Evolutionary conservation across 64 coral and sea anemone genomes (phyloP).

Genomic region (Porites australiensis): DNA sequence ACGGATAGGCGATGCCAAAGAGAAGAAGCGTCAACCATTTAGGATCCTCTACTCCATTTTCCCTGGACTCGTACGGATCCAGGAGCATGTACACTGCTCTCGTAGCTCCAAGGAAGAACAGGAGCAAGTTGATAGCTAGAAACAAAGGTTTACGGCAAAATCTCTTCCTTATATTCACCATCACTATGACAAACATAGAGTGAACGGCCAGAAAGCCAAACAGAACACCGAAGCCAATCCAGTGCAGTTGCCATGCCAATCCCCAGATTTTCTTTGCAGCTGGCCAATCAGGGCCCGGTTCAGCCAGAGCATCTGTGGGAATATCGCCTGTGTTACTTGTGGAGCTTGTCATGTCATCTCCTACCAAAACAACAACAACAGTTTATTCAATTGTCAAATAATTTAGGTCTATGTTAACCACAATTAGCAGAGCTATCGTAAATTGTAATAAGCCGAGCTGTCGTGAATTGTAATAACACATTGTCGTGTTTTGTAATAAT

Average conservation of each 20-base stretch:
- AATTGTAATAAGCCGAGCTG: no score
- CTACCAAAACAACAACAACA: no score
- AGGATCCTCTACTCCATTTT: constrained; percentile 58
- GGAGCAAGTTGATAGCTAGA: constrained; percentile 30
- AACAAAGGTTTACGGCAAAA: constrained; percentile 64
- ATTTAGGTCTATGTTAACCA: no score
- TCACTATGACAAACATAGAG: constrained; percentile 10
- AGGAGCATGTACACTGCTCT: constrained; percentile 49
- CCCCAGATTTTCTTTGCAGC: constrained; percentile 64
- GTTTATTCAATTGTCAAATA: no score
- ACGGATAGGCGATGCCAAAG: constrained; percentile 63
- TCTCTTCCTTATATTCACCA: constrained; percentile 1
- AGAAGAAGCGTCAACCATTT: constrained; percentile 34
- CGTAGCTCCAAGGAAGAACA: constrained; percentile 49
- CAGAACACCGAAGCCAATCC: constrained; percentile 54
- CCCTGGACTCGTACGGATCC: constrained; percentile 63
- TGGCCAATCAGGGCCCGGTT: constrained; percentile 69
- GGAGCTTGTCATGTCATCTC: neutral
- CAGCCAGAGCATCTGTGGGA: constrained; percentile 20
- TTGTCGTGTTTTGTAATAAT: no score
- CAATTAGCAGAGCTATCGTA: no score
- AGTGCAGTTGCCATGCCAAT: constrained; percentile 65
- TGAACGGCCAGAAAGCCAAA: constrained; percentile 49
- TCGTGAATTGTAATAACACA: no score
- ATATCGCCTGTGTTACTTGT: neutral